Percentiles rank a stretch among this genome's conserved stretches.
phyloP scores from a whole-genome alignment of 2,888 invertebrate species.

The Agrochola macilenta region DNA sequence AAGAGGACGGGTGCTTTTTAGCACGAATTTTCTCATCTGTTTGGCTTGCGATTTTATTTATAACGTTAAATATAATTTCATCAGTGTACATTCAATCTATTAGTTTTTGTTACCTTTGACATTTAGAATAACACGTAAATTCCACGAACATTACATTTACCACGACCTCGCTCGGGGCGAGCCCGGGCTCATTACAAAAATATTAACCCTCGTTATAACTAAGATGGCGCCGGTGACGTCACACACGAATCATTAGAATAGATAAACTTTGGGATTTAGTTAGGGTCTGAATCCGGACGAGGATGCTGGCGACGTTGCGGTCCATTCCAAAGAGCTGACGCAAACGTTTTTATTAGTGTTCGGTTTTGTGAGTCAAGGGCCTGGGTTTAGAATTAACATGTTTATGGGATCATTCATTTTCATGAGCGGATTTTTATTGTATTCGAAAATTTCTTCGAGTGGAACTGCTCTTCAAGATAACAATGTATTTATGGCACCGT shows the following conservation, averaged over 20 bases:
- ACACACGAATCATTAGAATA: slow-evolving; percentile 22
- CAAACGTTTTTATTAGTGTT: slow-evolving; percentile 39
- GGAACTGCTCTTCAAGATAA: slow-evolving; percentile 8
- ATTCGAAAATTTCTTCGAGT: slow-evolving; percentile 14
- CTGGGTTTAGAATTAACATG: slow-evolving; percentile 16
- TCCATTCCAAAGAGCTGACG: slow-evolving; percentile 43
- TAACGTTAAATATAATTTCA: not conserved
- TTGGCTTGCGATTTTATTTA: not conserved
- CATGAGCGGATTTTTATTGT: not conserved
- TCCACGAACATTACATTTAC: slow-evolving; percentile 34
- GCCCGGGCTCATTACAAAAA: slow-evolving; percentile 49
- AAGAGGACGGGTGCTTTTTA: not conserved
- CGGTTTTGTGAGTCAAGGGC: slow-evolving; percentile 27
- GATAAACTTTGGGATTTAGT: slow-evolving; percentile 28
- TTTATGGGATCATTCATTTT: slow-evolving; percentile 20
- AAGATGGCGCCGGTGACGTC: slow-evolving; percentile 47
- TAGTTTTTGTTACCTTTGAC: slow-evolving; percentile 30
- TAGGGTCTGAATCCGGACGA: slow-evolving; percentile 24
- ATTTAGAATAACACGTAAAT: slow-evolving; percentile 39
- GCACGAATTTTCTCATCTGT: not conserved
- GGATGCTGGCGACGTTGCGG: slow-evolving; percentile 10
- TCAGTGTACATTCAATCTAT: not conserved
- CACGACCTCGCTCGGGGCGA: slow-evolving; percentile 33
- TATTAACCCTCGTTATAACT: slow-evolving; percentile 56
- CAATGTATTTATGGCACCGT: not conserved